These are phyloP conservation scores for Scrobipalpa atriplicella DNA, from an alignment of 2,888 invertebrate species.

Conservation along the genomic window DNA sequence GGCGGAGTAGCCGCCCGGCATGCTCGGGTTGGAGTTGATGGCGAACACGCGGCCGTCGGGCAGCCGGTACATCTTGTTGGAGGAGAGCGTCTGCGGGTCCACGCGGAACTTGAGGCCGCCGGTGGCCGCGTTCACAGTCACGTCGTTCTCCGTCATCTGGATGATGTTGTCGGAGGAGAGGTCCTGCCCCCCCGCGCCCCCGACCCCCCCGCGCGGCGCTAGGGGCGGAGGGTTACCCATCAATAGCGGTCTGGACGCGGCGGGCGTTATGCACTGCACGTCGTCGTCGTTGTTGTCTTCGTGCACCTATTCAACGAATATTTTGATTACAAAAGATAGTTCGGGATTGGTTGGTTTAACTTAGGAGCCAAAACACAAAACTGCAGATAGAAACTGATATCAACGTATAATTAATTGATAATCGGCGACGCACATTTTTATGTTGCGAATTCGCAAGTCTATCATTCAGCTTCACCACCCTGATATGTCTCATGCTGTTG, in stretches of 20 bases:
- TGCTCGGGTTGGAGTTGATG: slow-evolving; percentile 73
- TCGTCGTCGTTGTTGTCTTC: slow-evolving; percentile 75
- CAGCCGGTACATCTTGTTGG: slow-evolving; percentile 79
- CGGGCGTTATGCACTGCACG: slow-evolving; percentile 76
- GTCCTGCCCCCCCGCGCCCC: not conserved
- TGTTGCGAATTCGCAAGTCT: no score
- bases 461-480: no score
- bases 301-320: slow-evolving; percentile 54
- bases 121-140: slow-evolving; percentile 73
- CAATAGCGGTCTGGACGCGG: not conserved
- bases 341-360: no score
- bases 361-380: no score
- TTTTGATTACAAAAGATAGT: not conserved
- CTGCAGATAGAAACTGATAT: no score
- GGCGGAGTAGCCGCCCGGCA: slow-evolving; percentile 80
- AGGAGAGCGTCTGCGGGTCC: slow-evolving; percentile 77
- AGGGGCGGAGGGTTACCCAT: not conserved
- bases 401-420: no score
- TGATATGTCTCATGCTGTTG: no score
- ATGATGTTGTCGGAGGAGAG: slow-evolving; percentile 66
- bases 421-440: no score
- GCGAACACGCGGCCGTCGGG: slow-evolving; percentile 79
- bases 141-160: slow-evolving; percentile 80
- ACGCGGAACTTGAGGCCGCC: slow-evolving; percentile 78
- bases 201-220: not conserved